Conservation (phyloP, 2,797 vertebrate species). For the Lacerta agilis region DNA sequence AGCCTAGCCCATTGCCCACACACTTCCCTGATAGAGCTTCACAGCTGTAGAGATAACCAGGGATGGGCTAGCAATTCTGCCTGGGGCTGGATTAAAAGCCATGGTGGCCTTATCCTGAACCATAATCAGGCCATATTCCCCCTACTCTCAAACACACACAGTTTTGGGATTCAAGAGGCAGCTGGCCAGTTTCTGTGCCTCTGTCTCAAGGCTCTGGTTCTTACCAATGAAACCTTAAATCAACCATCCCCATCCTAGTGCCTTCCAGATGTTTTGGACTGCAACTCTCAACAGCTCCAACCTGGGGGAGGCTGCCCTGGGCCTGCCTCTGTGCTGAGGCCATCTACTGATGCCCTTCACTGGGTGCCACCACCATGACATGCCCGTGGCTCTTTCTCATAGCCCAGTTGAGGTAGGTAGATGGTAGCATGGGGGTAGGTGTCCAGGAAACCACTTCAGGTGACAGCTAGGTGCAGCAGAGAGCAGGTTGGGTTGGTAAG, state of each 20-base stretch:
- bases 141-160: not conserved
- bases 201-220: no score
- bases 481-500: no score
- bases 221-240: not conserved
- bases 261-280: no score
- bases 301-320: not conserved
- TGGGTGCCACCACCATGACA: not conserved
- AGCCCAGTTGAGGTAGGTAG: not conserved
- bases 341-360: not conserved
- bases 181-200: not conserved
- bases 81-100: conserved; percentile 3
- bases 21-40: not conserved
- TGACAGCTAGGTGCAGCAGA: no score
- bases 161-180: not conserved
- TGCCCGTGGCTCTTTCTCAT: not conserved
- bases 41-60: not conserved
- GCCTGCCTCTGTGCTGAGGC: no score
- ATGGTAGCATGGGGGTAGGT: not conserved
- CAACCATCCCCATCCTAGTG: no score
- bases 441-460: no score
- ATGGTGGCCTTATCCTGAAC: not conserved
- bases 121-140: not conserved
- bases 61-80: not conserved
- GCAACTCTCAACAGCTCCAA: no score
- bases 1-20: not conserved